Conservation (phyloP, 2,797 vertebrate species). For the Synaphobranchus kaupii region DNA sequence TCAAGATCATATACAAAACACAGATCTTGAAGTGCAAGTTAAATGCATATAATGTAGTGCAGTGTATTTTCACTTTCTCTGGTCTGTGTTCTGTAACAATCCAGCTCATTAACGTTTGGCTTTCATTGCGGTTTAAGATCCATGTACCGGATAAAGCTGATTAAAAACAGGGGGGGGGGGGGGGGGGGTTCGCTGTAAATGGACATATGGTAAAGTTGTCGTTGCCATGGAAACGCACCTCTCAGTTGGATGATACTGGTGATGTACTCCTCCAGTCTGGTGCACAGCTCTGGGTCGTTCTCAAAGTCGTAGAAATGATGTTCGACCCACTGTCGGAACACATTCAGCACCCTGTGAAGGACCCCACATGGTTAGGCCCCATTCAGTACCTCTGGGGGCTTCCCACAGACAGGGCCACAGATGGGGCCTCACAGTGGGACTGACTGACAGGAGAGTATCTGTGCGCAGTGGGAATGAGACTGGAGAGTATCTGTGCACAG, state of each 20-base stretch:
- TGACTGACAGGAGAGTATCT: too few relatives aligned
- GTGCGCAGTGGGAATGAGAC: too few relatives aligned
- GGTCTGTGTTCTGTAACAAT: background rate
- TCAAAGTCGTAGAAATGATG: slow-evolving; percentile 99
- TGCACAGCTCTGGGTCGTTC: slow-evolving; percentile 84
- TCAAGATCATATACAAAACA: background rate
- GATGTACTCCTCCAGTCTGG: slow-evolving; percentile 89
- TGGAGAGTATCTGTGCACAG: background rate
- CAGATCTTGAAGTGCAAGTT: background rate
- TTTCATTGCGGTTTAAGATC: background rate
- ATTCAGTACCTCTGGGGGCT: background rate
- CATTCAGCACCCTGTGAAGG: slow-evolving; percentile 84
- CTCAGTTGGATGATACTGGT: slow-evolving; percentile 75
- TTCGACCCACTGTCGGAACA: slow-evolving; percentile 96
- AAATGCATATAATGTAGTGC: background rate
- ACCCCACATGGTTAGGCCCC: background rate
- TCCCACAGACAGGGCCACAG: too few relatives aligned
- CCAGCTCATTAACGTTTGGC: background rate
- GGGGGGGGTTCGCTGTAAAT: background rate
- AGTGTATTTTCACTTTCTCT: background rate
- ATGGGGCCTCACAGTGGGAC: too few relatives aligned
- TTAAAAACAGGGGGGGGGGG: background rate
- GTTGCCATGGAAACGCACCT: slow-evolving; percentile 69
- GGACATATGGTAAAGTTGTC: background rate
- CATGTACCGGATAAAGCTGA: background rate